A percentile compares a stretch with the other conserved stretches of the same genome.
Conservation (phyloP, 2,797 vertebrate species). For the Lutra lutra region DNA sequence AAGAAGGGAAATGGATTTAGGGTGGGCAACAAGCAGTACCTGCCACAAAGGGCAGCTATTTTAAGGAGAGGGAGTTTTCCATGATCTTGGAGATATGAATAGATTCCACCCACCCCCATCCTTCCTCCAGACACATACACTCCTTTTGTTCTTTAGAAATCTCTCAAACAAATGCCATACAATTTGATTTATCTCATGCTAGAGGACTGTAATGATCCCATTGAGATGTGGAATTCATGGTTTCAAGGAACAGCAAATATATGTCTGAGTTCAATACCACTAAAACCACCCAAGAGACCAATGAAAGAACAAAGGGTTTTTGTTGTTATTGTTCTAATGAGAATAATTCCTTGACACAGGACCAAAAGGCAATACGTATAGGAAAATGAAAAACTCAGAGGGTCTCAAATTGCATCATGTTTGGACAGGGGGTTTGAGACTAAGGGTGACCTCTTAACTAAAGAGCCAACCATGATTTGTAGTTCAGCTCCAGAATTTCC, state of each 20-base stretch:
- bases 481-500: conserved; percentile 1
- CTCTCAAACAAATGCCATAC: conserved; percentile 62
- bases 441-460: conserved; percentile 20
- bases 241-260: conserved; percentile 67
- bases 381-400: conserved; percentile 51
- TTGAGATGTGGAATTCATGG: conserved; percentile 58
- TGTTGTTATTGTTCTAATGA: conserved; percentile 72
- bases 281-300: conserved; percentile 70
- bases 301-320: conserved; percentile 69
- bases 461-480: neutral
- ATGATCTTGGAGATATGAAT: conserved; percentile 46
- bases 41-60: conserved; percentile 60
- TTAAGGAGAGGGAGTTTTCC: conserved; percentile 65
- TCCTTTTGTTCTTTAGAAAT: conserved; percentile 74
- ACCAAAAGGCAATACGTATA: conserved; percentile 49
- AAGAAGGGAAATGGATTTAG: conserved; percentile 52
- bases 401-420: neutral
- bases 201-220: conserved; percentile 52
- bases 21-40: neutral
- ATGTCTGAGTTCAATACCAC: conserved; percentile 61
- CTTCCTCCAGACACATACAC: conserved; percentile 36
- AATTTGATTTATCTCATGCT: conserved; percentile 67
- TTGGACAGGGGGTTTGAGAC: neutral
- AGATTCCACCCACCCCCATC: conserved; percentile 8
- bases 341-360: conserved; percentile 57